phyloP scores from a whole-genome alignment of 2,113 vertebrate species.

The Xenopus tropicalis region UCB_Xtro_10.0 CM004443.2:13544501-13545000 shows the following conservation, averaged over 20 bases:
- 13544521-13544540: no score
- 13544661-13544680: conserved; percentile 13
- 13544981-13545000: no score
- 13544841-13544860: conserved; percentile 14
- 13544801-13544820: conserved; percentile 12
- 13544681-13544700: conserved; percentile 10
- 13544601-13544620: conserved; percentile 8
- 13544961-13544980: no score
- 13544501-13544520: no score
- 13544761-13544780: conserved; percentile 23
- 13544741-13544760: conserved; percentile 24
- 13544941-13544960: no score
- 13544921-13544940: no score
- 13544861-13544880: no score
- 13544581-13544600: neutral
- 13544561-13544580: no score
- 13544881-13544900: no score
- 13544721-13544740: conserved; percentile 24
- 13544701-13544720: conserved; percentile 26
- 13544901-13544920: no score
- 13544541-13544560: no score
- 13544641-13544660: conserved; percentile 25
- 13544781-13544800: conserved; percentile 41
- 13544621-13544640: neutral
- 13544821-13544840: conserved; percentile 25